Conservation (phyloP, 2,113 vertebrate species). For the Mionectes macconnelli region DNA sequence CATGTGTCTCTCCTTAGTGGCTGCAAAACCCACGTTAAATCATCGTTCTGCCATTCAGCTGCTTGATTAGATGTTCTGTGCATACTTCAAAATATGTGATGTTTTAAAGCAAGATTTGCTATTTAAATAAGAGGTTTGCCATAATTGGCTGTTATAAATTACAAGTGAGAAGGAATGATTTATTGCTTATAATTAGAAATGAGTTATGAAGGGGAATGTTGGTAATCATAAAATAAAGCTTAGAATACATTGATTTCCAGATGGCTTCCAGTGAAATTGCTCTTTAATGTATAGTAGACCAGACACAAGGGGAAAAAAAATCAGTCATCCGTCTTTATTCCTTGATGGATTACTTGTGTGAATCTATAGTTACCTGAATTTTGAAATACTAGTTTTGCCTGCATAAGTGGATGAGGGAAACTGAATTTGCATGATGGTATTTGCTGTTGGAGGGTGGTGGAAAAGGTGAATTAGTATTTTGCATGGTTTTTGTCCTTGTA, state of each 20-base stretch:
- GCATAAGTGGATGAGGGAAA: background rate
- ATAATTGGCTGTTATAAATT: constrained; percentile 67
- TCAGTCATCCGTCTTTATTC: constrained; percentile 12
- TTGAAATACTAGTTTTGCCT: background rate
- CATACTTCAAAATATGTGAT: constrained; percentile 29
- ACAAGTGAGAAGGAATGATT: constrained; percentile 65
- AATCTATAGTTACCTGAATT: constrained; percentile 19
- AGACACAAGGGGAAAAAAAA: background rate
- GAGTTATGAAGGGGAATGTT: constrained; percentile 61
- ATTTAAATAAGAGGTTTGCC: constrained; percentile 68
- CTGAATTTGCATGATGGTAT: background rate
- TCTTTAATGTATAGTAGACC: constrained; percentile 44
- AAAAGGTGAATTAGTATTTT: background rate
- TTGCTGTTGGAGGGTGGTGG: background rate
- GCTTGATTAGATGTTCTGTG: constrained; percentile 44
- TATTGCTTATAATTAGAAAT: constrained; percentile 70
- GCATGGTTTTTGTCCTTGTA: constrained; percentile 5
- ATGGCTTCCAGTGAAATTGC: constrained; percentile 55
- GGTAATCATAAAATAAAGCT: constrained; percentile 70
- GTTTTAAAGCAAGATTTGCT: constrained; percentile 54
- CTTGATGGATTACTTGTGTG: constrained; percentile 13
- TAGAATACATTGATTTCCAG: constrained; percentile 64
- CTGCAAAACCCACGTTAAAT: background rate
- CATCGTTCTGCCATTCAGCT: background rate
- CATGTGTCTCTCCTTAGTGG: background rate